These are phyloP conservation scores for Coleophora deauratella DNA, from an alignment of 2,888 invertebrate species.

Conservation along the genomic window DNA sequence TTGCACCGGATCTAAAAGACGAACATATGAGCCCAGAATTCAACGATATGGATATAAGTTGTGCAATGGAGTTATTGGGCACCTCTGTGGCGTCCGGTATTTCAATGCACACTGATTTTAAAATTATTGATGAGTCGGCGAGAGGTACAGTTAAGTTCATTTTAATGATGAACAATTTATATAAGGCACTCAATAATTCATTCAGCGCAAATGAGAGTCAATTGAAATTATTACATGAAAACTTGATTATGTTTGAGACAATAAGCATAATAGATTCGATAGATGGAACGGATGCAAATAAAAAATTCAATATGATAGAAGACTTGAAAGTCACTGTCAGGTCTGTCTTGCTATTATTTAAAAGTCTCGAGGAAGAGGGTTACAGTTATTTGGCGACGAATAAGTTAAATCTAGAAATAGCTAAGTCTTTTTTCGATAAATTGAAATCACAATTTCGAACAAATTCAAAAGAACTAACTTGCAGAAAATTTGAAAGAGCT, in stretches of 20 bases:
- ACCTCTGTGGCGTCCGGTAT: slow-evolving; percentile 24
- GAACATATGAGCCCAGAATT: slow-evolving; percentile 22
- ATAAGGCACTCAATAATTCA: slow-evolving; percentile 17
- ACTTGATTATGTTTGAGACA: slow-evolving; percentile 11
- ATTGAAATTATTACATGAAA: slow-evolving; percentile 12
- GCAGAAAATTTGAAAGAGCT: slow-evolving; percentile 3
- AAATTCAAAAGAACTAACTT: slow-evolving; percentile 1
- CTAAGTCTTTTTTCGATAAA: slow-evolving; percentile 5
- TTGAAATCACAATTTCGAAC: neutral
- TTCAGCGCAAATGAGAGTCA: slow-evolving; percentile 10
- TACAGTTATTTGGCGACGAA: slow-evolving; percentile 4
- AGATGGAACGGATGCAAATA: slow-evolving; percentile 2
- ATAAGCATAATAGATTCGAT: slow-evolving; percentile 7
- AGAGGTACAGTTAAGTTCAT: slow-evolving; percentile 14
- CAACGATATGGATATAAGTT: slow-evolving; percentile 13
- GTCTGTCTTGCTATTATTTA: slow-evolving; percentile 2
- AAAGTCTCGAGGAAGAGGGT: slow-evolving; percentile 5
- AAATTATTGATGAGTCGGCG: slow-evolving; percentile 9
- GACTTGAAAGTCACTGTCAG: slow-evolving; percentile 4
- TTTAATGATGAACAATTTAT: slow-evolving; percentile 15
- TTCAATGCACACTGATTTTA: slow-evolving; percentile 13
- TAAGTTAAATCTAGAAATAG: slow-evolving; percentile 3
- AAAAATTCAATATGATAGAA: slow-evolving; percentile 1
- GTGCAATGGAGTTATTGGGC: slow-evolving; percentile 26
- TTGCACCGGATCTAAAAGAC: slow-evolving; percentile 12